Evolutionary conservation across 2,888 invertebrate genomes (phyloP).

Genomic region (Nemurella pictetii): DNA sequence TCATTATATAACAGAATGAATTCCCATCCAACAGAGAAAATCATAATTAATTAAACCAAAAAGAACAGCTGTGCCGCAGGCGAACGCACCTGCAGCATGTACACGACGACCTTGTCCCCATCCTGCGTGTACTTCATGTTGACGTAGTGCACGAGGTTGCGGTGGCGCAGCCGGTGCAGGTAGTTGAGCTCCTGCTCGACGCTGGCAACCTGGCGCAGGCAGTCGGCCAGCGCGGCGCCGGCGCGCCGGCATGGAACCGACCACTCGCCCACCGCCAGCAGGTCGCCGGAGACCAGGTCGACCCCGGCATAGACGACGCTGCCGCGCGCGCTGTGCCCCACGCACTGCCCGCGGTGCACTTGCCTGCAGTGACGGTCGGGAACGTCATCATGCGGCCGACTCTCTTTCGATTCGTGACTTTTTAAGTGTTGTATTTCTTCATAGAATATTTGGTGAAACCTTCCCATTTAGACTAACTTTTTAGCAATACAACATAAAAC

Average conservation of each 20-base stretch:
- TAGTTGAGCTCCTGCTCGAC: constrained; percentile 80
- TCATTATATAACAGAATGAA: too few species aligned
- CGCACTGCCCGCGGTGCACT: constrained; percentile 74
- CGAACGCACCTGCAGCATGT: constrained; percentile 68
- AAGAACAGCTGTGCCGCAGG: too few species aligned
- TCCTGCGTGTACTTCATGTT: constrained; percentile 67
- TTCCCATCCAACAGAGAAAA: too few species aligned
- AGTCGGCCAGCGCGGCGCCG: constrained; percentile 35
- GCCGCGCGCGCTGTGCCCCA: constrained; percentile 75
- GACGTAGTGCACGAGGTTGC: constrained; percentile 73
- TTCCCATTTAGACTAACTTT: too few species aligned
- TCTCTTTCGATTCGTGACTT: too few species aligned
- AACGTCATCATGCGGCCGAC: too few species aligned
- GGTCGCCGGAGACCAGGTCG: constrained; percentile 71
- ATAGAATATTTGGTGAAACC: too few species aligned
- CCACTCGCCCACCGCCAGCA: constrained; percentile 79
- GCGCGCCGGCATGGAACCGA: constrained; percentile 45
- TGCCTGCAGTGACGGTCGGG: constrained; percentile 55
- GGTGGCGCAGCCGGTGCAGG: constrained; percentile 69
- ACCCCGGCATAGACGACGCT: constrained; percentile 76
- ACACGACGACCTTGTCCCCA: constrained; percentile 66
- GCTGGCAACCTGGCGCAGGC: constrained; percentile 58
- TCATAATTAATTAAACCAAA: background rate
- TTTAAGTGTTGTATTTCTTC: too few species aligned
- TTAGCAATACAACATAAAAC: too few species aligned